These are phyloP conservation scores for Menidia menidia DNA, from an alignment of 2,797 vertebrate species.

Conservation along the genomic window DNA sequence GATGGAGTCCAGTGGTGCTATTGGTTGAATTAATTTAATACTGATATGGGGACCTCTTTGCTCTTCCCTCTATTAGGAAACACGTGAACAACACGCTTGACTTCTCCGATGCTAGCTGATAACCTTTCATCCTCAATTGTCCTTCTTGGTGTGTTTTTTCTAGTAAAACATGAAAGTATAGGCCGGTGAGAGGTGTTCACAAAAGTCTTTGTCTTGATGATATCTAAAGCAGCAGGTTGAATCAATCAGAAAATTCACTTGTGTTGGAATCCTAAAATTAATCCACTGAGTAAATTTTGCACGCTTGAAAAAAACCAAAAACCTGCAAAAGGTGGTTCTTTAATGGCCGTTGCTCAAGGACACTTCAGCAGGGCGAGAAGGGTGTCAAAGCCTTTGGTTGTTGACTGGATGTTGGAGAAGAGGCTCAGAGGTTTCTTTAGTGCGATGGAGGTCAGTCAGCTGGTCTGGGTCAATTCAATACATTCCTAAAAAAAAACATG, in stretches of 20 bases:
- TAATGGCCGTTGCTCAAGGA: conserved; percentile 10
- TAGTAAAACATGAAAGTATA: neutral
- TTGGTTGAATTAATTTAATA: conserved; percentile 9
- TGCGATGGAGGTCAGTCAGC: conserved; percentile 39
- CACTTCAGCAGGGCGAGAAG: conserved; percentile 18
- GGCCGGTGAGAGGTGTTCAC: conserved; percentile 25
- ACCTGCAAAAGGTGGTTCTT: neutral
- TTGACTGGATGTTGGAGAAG: neutral
- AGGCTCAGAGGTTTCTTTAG: conserved; percentile 23
- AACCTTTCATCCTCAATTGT: neutral
- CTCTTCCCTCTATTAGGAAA: neutral
- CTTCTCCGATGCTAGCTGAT: neutral
- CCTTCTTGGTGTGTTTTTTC: neutral
- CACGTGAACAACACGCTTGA: neutral
- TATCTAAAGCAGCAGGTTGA: neutral
- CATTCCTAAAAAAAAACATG: conserved; percentile 26
- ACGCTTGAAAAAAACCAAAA: neutral
- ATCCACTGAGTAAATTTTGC: neutral
- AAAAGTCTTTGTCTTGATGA: conserved; percentile 22
- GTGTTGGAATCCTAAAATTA: neutral
- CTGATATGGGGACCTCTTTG: conserved; percentile 10
- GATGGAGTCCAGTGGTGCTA: conserved; percentile 33
- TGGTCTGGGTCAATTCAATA: conserved; percentile 14
- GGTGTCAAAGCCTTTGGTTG: neutral
- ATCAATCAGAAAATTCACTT: neutral